Evolutionary conservation across 2,113 vertebrate genomes (phyloP).

Genomic region (Cervus canadensis): DNA sequence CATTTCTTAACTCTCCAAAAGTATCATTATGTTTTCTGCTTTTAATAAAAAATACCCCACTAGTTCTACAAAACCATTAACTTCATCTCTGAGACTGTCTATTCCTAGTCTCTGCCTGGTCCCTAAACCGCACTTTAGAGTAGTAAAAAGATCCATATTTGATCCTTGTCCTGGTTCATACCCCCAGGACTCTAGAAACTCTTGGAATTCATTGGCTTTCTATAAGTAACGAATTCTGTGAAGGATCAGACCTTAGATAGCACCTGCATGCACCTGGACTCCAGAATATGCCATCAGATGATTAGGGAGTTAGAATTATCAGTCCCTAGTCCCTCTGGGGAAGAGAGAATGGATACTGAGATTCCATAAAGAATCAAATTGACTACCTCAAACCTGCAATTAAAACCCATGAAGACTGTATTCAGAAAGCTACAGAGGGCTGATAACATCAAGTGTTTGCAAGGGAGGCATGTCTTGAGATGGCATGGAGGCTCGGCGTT

Average conservation of each 20-base stretch:
- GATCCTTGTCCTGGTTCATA: neutral
- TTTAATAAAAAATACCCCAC: neutral
- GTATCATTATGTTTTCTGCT: neutral
- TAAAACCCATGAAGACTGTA: neutral
- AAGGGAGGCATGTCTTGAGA: neutral
- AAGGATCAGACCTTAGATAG: neutral
- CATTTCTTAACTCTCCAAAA: neutral
- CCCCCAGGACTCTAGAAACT: neutral
- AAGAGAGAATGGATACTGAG: neutral
- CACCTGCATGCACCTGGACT: neutral
- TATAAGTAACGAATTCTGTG: neutral
- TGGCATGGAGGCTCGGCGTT: neutral
- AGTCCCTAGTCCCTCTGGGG: too few species aligned
- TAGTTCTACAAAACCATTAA: neutral
- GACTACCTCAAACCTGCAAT: neutral
- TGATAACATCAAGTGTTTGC: neutral
- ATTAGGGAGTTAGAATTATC: neutral
- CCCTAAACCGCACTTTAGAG: neutral
- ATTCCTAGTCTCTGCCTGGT: neutral
- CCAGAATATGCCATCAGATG: neutral
- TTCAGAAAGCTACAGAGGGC: neutral
- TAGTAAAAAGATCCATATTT: neutral
- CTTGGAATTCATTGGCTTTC: neutral
- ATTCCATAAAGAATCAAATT: neutral
- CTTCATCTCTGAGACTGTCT: neutral